Base-by-base conservation (phyloP, 2,797 vertebrate genomes). In the Ciconia nigra region DNA sequence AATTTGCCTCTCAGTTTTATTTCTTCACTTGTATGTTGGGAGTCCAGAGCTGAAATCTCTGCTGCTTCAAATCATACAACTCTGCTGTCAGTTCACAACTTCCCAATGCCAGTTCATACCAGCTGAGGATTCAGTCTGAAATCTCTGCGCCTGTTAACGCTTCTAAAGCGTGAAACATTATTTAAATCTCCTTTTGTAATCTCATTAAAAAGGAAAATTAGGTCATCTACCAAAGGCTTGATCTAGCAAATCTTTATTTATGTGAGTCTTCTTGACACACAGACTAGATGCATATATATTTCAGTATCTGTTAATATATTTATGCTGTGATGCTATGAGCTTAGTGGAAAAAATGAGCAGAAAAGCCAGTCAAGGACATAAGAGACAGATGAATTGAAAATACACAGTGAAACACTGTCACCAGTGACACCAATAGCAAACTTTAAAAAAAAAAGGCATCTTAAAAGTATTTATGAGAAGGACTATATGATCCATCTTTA, bases 231-330 rank as follows among this genome's bases (percentile, higher is more conserved):
- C 52, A 83, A 89, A 91, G 37, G 16, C 49, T 92, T 74, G 37
- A 96, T 71, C 61, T 67, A 89, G 84, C 65, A 91, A 93, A 94
- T 88, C 89, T 69, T 78, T 81, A 94, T 77, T 58, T 87, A 63
- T 51, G 66, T 25, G 61, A 87, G 33, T 65, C 46, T 54, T 81
- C 74, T 26, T 72, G 87, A 89, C 41, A 67, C 57, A 51, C 0
- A 89, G 79, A 57, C 52, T 71, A 89, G 74, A 67, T 49, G 61
- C 78, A 93, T 96, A 91, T 76, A 90, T 95, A 96, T 96, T 96
- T 96, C 92, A 96, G 79, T 37, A 78, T 72, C 87, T 95, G 29
- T 63, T 96, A 91, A 94, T 92, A 93, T 89, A 95, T 97, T 95
- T 92, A 94, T 95, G 76, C 82, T 89, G 52, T 65, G 59, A 92